Base-by-base conservation (phyloP, 1,140 invertebrate genomes). In the Drosophila biarmipes region DNA sequence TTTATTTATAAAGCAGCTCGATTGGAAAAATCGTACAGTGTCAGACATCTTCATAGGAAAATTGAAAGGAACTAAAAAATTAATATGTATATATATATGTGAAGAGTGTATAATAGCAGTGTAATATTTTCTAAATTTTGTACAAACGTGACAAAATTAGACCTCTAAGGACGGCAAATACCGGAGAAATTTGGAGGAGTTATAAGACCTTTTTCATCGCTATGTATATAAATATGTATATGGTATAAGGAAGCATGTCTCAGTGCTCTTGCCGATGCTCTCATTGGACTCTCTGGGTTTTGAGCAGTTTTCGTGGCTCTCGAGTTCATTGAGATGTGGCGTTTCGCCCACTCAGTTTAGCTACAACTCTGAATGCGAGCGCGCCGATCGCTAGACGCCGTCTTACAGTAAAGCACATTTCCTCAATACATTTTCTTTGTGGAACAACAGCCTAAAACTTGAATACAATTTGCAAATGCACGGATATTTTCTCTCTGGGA, bases 281-380 rank as follows among this genome's bases (percentile, higher is more conserved):
- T 51, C 43, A 11, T 4, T n/a, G 31, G 11, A n/a, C 56, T 67
- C 62, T 43, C 62, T 62, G 29, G 42, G 35, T 19, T 48, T 48
- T 58, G 63, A 67, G 59, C 27, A 34, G 37, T 59, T 59, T 34
- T 56, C 37, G 37, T 43, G 35, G n/a, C 63, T 59, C 61, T 59
- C 27, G 55, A 40, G 38, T 43, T 42, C 54, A 29, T 29, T 58
- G n/a, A 63, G 24, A 27, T 12, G 15, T 19, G 58, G 45, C 63
- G 38, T 48, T 51, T 67, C 45, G 43, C 43, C 61, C 35, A 66
- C 63, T 67, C 63, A 67, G 63, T 71, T 61, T 61, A n/a, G 21
- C 57, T 11, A 59, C 64, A 54, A 46, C 64, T 68, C 46, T 42
- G 63, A 67, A 42, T 58, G 49, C 57, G 55, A 64, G 48, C 54